These are phyloP conservation scores for Microplitis deprimator DNA, from an alignment of 2,888 invertebrate species.

Conservation along the genomic window DNA sequence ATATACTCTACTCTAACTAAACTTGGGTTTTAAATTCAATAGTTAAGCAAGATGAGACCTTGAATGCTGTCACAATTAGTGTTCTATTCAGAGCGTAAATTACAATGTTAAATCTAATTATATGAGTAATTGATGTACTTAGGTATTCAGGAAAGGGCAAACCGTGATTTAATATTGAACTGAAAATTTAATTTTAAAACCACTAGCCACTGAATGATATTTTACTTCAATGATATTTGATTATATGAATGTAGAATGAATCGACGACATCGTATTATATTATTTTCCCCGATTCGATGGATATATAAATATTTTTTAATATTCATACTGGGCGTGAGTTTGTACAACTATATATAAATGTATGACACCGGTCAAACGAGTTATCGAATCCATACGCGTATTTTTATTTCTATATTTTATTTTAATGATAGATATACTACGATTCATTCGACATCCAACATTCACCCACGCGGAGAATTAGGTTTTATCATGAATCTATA, in stretches of 20 bases:
- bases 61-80: constrained; percentile 31
- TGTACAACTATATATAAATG: background rate
- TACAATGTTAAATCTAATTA: constrained; percentile 33
- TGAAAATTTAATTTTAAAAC: constrained; percentile 10
- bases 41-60: background rate
- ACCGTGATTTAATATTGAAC: background rate
- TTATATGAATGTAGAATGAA: background rate
- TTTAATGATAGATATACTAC: background rate
- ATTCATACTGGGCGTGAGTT: constrained; percentile 15
- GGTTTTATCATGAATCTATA: constrained; percentile 19
- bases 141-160: background rate
- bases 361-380: constrained; percentile 17
- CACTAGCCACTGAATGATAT: background rate
- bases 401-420: constrained; percentile 8
- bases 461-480: constrained; percentile 5
- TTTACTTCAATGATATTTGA: background rate
- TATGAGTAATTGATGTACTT: background rate
- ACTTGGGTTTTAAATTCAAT: background rate
- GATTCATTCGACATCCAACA: background rate
- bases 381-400: constrained; percentile 22
- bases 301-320: constrained; percentile 30
- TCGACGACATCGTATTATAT: background rate
- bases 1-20: background rate
- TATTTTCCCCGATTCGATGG: constrained; percentile 10
- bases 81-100: constrained; percentile 31